Evolutionary conservation across 2,113 vertebrate genomes (phyloP), one percentile per base, ranked within the genome.

Genomic region (Varanus salvator): DNA sequence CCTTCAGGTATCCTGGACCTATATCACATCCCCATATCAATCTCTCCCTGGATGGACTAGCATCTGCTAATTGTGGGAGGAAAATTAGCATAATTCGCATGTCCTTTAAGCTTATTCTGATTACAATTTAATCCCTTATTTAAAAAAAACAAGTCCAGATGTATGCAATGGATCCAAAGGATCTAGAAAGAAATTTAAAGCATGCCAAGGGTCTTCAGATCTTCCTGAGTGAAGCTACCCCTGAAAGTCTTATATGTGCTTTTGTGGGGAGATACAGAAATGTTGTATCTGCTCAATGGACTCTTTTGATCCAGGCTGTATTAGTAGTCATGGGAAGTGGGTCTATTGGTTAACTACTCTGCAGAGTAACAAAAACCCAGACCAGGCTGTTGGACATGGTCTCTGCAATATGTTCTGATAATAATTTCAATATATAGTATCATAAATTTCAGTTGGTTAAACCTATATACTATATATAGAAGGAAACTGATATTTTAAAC

Each of bases 401-500:
- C 57, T 34, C 54, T 64, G 44, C 66, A 25, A 68, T 34, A 66
- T 50, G 23, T 38, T 78, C 6, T 64, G 85, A 5, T 14, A 87
- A 48, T 48, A 11, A 17, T 84, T 84, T 69, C 38, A 48, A 68
- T 78, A 48, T 44, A 44, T 44, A 44, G 38, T 44, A 44, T 44
- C 38, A 44, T 44, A 12, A 66, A 66, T 38, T 64, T 83, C 34
- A 82, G 8, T 19, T 64, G 14, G 57, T n/a, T 48, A 31, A 68
- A 25, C 27, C 34, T 69, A 27, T 69, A 15, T 74, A 52, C 25
- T 69, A 15, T 74, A n/a, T 74, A 21, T 54, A 54, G 66, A 71
- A 72, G 76, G 54, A 80, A 87, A 87, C 31, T 17, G 25, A 50
- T 80, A n/a, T 23, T 25, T 80, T 87, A 78, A 80, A 68, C 64